Base-by-base conservation (phyloP, 2,797 vertebrate species). In the Mormyrus hasselquistii region DNA sequence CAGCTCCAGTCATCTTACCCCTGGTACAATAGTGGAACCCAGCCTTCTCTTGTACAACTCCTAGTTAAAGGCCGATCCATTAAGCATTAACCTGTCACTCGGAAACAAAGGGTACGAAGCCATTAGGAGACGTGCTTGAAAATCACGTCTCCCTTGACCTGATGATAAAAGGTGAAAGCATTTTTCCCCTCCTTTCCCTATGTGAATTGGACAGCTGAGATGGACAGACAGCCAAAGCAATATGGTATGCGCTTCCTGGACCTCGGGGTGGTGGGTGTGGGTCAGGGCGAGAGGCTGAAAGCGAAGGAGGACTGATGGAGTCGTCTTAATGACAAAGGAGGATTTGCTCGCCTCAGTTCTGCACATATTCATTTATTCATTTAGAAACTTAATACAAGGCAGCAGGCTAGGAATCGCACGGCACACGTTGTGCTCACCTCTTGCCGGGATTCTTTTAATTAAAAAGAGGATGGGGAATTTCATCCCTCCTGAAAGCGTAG, bases 301-400 rank as follows among this genome's bases (percentile, higher is more conserved):
- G 90, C 89, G 44, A 25, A 69, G 53, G 50, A 91, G 90, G 92
- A 93, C 92, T 90, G 91, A 93, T 92, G 90, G 92, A 92, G 91
- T 90, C 91, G 92, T 91, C 92, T 92, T 93, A 92, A 93, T 93
- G 91, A 92, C 92, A 93, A 93, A 93, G 92, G 90, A 90, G 91
- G 92, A 94, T 93, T 93, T 93, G 87, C 88, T 90, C 89, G 90
- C 93, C 91, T 92, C 92, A 83, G 90, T 90, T 91, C 87, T 87
- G 87, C 83, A 44, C 34, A 22, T 90, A 88, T 91, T 94, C 93
- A 94, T 93, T 94, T 94, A 93, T 94, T 94, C 91, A 93, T 93
- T 94, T 93, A 93, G 93, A 93, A 91, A 93, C 91, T 91, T 93
- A 93, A 94, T 93, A 93, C 93, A 90, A 91, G 90, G 92, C 89